These are phyloP conservation scores for Zygogramma bicolorata DNA, from an alignment of 2,888 invertebrate species.

Conservation along the genomic window DNA sequence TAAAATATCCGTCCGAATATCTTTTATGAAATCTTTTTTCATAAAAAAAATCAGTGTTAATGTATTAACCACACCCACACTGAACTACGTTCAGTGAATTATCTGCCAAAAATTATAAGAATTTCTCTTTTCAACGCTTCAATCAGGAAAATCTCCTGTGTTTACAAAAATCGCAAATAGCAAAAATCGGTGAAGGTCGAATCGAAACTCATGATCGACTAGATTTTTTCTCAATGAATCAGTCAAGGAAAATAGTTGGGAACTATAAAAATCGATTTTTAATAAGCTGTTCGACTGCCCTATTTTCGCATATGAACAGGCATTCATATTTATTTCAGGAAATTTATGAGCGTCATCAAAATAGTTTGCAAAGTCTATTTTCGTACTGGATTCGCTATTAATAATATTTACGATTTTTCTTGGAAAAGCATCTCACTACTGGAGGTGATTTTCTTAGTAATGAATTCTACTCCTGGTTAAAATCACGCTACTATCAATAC, in stretches of 20 bases:
- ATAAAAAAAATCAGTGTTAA: too few species aligned
- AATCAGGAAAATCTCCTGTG: not conserved
- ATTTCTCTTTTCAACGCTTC: not conserved
- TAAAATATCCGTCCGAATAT: too few species aligned
- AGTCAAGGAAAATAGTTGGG: not conserved
- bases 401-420: slow-evolving; percentile 11
- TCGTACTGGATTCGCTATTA: slow-evolving; percentile 10
- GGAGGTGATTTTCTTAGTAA: not conserved
- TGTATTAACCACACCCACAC: too few species aligned
- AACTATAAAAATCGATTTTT: slow-evolving; percentile 9
- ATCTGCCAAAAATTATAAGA: not conserved
- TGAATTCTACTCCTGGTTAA: not conserved
- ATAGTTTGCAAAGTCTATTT: slow-evolving; percentile 21
- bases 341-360: slow-evolving; percentile 15
- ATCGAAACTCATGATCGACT: not conserved
- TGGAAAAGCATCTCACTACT: not conserved
- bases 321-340: slow-evolving; percentile 14
- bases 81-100: too few species aligned
- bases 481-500: not conserved
- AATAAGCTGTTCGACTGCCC: not conserved
- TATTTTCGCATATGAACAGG: not conserved
- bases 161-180: not conserved
- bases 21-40: too few species aligned
- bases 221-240: slow-evolving; percentile 8
- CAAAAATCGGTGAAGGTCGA: not conserved